A percentile compares a stretch with the other conserved stretches of the same genome.
phyloP scores from a whole-genome alignment of 2,113 vertebrate species.

The Oophaga pumilio region DNA sequence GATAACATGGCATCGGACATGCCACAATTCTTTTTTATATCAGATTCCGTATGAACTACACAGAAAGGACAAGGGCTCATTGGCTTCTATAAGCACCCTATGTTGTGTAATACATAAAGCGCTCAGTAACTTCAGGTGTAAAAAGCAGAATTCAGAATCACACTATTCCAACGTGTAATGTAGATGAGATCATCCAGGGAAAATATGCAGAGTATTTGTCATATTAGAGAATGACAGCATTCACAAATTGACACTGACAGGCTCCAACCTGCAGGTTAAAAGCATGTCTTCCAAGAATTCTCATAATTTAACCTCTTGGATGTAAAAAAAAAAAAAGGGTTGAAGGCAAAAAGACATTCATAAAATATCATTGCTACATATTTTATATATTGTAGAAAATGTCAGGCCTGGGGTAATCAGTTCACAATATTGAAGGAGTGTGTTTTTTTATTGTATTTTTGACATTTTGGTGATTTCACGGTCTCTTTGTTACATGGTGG shows the following conservation, averaged over 20 bases:
- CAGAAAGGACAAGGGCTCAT: background rate
- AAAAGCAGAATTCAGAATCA: background rate
- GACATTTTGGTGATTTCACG: too few relatives aligned
- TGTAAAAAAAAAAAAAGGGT: background rate
- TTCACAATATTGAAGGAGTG: background rate
- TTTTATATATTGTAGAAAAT: background rate
- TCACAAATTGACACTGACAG: slow-evolving; percentile 55
- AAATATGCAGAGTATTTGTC: slow-evolving; percentile 47
- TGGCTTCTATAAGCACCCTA: background rate
- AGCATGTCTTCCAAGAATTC: slow-evolving; percentile 45
- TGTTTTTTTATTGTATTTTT: background rate
- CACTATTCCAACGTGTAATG: background rate
- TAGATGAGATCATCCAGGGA: slow-evolving; percentile 48
- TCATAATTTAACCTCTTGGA: slow-evolving; percentile 37
- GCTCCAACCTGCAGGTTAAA: slow-evolving; percentile 42
- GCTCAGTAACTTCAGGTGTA: background rate
- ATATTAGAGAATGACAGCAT: slow-evolving; percentile 49
- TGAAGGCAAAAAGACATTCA: background rate
- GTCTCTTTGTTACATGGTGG: too few relatives aligned
- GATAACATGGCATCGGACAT: background rate
- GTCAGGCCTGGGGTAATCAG: background rate
- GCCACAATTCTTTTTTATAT: too few relatives aligned
- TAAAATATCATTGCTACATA: background rate
- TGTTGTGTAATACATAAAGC: background rate
- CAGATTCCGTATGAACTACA: too few relatives aligned